Base-by-base conservation (phyloP, 2,888 invertebrate genomes). In the Cryptus viduatorius region DNA sequence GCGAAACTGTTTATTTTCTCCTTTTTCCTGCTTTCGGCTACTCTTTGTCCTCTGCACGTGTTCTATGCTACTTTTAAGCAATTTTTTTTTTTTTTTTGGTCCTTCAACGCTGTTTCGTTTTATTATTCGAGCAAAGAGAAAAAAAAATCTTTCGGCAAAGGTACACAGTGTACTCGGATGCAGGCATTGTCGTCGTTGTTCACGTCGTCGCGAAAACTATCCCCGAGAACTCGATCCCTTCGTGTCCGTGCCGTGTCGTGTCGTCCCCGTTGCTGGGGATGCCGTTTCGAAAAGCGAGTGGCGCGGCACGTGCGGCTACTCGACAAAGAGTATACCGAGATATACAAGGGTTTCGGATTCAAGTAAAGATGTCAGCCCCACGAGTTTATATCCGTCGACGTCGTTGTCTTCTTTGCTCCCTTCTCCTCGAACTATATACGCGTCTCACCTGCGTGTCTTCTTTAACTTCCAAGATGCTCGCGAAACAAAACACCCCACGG, bases 261-360 rank as follows among this genome's bases (percentile, higher is more conserved):
- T 48, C 29, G 53, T 19, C 56, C 24, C 56, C 24, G 19, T 56
- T 64, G 68, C 24, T 37, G 31, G 48, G 29, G 10, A 31, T 29
- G 68, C 42, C 68, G 42, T 65, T 71, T 53, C 48, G 29, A 53
- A 82, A 53, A 75, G 71, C 78, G 75, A 79, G 79, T 82, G 24
- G 59, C 46, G 59, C 71, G 80, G 82, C 84, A 84, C 84, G 84
- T 84, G 82, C 84, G 82, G 72, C 79, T 84, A 84, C 84, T 82
- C 72, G 82, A 84, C 84, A 79, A 84, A 75, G 79, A 79, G 79
- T 8, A 8, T 10, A 19, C 10, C 19, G 16, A 8, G 56, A 24
- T 72, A 67, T 29, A 71, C 29, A 71, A 64, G 67, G 79, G 75
- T 82, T 79, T 82, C 72, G 82, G 79, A 84, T 84, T 84, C 84